phyloP scores from a whole-genome alignment of 2,797 vertebrate genomes.

The Dendrocincla fuliginosa region DNA sequence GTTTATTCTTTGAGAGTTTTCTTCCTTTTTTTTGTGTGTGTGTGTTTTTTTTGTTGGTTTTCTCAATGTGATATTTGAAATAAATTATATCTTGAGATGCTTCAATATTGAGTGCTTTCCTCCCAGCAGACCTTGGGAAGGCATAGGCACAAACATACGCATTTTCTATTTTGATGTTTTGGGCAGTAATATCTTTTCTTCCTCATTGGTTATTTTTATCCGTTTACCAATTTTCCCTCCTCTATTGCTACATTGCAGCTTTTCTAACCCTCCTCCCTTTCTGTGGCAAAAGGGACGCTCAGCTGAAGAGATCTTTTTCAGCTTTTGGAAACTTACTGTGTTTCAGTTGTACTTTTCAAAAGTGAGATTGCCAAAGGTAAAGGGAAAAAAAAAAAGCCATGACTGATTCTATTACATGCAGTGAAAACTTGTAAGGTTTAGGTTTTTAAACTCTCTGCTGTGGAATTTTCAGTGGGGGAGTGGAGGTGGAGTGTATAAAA shows the following conservation, averaged over 20 bases:
- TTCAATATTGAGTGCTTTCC: not conserved
- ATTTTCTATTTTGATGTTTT: not conserved
- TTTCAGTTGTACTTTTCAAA: not conserved
- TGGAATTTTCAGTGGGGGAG: not conserved
- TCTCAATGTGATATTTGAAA: not conserved
- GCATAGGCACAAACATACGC: not conserved
- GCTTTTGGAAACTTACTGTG: not conserved
- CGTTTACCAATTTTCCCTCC: not conserved
- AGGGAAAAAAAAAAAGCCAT: not conserved
- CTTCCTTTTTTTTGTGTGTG: fast-evolving
- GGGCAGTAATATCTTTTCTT: not conserved
- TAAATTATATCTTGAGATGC: not conserved
- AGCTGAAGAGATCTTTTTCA: not conserved
- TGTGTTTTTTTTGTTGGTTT: not conserved
- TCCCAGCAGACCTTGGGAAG: not conserved
- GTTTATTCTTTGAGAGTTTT: not conserved
- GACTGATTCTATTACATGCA: not conserved
- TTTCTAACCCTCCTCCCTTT: not conserved
- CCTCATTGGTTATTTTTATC: constrained; percentile 30
- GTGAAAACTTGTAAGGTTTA: not conserved
- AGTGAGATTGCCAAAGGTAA: not conserved
- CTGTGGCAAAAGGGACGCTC: not conserved
- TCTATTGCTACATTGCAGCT: not conserved
- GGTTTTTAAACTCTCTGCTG: not conserved
- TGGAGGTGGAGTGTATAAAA: not conserved